Evolutionary conservation across 2,113 vertebrate species (phyloP), one percentile per base, ranked within the genome.

Genomic region (Channa argus): DNA sequence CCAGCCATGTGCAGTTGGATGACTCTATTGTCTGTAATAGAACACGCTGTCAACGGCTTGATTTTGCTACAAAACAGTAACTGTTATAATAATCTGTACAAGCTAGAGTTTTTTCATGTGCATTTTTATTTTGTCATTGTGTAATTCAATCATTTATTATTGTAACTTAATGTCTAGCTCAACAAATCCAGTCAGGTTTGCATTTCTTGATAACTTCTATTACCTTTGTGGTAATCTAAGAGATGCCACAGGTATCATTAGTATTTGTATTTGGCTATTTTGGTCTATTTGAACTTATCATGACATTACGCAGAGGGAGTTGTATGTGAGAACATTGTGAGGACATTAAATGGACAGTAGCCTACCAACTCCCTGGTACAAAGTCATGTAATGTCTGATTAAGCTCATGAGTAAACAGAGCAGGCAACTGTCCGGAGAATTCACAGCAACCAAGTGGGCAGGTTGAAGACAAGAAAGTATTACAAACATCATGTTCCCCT

Each of bases 31-130:
- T 69, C 61, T 62, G 62, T 77, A 69, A 65, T 80, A 71, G 86
- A 79, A 61, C 12, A 15, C 24, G 11, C 66, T 49, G 71, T 59
- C 79, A 79, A 86, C 84, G 72, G 84, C 86, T 83, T 79, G 50
- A 74, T 84, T 77, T 86, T 77, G 64, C 73, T 74, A 62, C 62
- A 69, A 7, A 69, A 60, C 47, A 41, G 66, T 63, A 50, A 59
- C 52, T 62, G 46, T 67, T 54, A 45, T 34, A 85, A 70, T 83
- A 59, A 73, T 24, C 24, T 24, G 24, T 1, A 24, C 1, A 24
- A 24, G 24, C 1, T 24, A 24, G 24, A 24, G 24, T 24, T 24
- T 24, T 24, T 24, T 24, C 24, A 24, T 24, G 24, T 24, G 24
- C 24, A 24, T 24, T 24, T 24, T 24, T 24, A 24, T 24, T 24